Base-by-base conservation (phyloP, 2,113 vertebrate species). In the Sturnira hondurensis region DNA sequence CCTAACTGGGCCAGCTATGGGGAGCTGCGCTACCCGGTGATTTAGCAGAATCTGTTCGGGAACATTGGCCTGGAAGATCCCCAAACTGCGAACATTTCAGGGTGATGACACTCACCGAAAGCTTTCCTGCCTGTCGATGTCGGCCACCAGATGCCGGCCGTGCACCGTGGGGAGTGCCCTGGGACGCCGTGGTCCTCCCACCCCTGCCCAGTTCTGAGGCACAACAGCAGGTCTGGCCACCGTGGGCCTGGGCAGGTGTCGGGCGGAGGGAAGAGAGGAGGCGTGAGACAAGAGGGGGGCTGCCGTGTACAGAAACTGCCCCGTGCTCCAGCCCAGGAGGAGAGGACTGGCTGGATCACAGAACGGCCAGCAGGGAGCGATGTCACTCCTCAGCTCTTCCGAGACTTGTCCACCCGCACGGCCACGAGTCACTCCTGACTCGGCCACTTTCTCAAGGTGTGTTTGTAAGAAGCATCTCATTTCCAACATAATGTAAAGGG, bases 381-480 rank as follows among this genome's bases (percentile, higher is more conserved):
- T 67, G 47, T 88, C 93, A 28, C 14, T 71, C 74, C 91, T 70
- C 36, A 20, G 38, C 70, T 85, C 68, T 54, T 71, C 94, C 3
- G 52, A 89, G 86, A 67, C 24, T 7, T 80, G 47, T 91, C 86
- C 80, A 94, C 86, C 78, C 76, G 80, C 71, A 5, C 71, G 91
- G 88, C 65, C n/a, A 90, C 80, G 61, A 88, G 78, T 95, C 95
- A 83, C 90, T 96, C 97, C 77, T 88, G 95, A 96, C 86, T 19
- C 2, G 84, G 65, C 24, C 94, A 81, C 82, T 73, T 86, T 95
- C 87, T 89, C 93, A 95, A 87, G 96, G 93, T 38, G 43, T 92
- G 95, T 97, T 93, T 88, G 16, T 78, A 91, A 92, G 96, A 67
- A 65, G 87, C 89, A 73, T 54, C 92, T 73, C 80, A 24, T 96